A percentile compares a stretch with the other conserved stretches of the same genome.
Conservation (phyloP, 2,113 vertebrate species). For the Rynchops niger region DNA sequence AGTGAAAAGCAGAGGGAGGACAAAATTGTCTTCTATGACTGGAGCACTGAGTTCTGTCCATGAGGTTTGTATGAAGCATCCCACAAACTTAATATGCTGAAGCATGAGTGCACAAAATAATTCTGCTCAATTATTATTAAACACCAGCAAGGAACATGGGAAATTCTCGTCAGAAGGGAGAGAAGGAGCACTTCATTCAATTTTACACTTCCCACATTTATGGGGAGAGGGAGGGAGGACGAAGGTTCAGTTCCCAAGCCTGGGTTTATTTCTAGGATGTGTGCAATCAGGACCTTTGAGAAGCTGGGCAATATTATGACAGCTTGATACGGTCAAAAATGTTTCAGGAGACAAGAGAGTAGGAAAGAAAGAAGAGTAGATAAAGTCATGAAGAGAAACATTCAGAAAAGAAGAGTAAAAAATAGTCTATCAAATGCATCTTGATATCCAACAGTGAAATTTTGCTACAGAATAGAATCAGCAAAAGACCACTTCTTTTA, state of each 20-base stretch:
- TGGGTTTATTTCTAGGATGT: background rate
- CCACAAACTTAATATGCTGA: background rate
- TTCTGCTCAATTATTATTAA: background rate
- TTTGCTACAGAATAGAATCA: background rate
- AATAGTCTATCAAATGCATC: background rate
- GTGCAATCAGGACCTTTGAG: background rate
- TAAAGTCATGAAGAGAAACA: background rate
- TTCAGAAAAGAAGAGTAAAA: background rate
- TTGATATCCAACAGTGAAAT: constrained; percentile 27
- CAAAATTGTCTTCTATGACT: background rate
- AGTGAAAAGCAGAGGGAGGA: background rate
- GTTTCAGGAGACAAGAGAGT: background rate
- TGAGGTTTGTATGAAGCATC: background rate
- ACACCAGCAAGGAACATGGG: background rate
- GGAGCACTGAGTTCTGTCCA: background rate
- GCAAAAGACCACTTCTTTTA: background rate
- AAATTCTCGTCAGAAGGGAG: background rate
- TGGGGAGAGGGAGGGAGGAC: background rate
- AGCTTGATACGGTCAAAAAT: background rate
- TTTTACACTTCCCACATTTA: background rate
- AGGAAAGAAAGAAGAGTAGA: background rate
- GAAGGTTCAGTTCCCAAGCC: background rate
- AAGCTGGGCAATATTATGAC: background rate
- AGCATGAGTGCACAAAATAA: background rate
- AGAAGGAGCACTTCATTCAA: background rate